Percentiles rank a stretch among this genome's conserved stretches.
These are phyloP conservation scores for Phania funesta DNA, from an alignment of 2,888 invertebrate species.

Conservation along the genomic window DNA sequence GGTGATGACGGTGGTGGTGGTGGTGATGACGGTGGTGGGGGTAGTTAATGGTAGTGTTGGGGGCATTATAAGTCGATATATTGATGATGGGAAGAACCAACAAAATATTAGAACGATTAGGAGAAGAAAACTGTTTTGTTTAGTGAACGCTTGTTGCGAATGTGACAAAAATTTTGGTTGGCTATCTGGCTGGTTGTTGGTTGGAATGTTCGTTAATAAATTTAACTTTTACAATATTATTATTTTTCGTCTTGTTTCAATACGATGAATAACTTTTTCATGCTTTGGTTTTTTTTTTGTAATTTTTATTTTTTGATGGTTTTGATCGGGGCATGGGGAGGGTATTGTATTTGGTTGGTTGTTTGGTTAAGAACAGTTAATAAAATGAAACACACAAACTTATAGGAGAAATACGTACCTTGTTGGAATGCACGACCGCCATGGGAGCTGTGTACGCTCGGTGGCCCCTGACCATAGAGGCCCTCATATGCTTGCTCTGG, in stretches of 20 bases:
- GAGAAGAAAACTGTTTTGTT: conserved; percentile 1
- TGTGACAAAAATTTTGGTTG: conserved; percentile 26
- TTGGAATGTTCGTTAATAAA: conserved; percentile 20
- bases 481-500: conserved; percentile 96
- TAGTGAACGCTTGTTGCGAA: conserved; percentile 27
- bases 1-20: not conserved
- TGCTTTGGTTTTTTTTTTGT: conserved; percentile 43
- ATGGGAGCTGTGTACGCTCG: conserved; percentile 90
- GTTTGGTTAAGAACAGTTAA: conserved; percentile 52
- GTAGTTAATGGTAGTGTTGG: conserved; percentile 5
- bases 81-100: conserved; percentile 50
- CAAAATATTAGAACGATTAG: conserved; percentile 50
- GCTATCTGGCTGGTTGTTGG: not conserved
- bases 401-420: conserved; percentile 84
- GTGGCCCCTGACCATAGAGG: conserved; percentile 95
- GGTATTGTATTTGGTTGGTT: not conserved
- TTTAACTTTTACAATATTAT: conserved; percentile 55
- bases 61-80: conserved; percentile 31
- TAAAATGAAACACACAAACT: conserved; percentile 45
- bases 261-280: conserved; percentile 61
- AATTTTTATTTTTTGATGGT: conserved; percentile 48
- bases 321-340: conserved; percentile 38
- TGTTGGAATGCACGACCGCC: conserved; percentile 90
- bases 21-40: not conserved
- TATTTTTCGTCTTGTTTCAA: conserved; percentile 53